phyloP scores from a whole-genome alignment of 2,888 invertebrate species.

The Bombylius major region DNA sequence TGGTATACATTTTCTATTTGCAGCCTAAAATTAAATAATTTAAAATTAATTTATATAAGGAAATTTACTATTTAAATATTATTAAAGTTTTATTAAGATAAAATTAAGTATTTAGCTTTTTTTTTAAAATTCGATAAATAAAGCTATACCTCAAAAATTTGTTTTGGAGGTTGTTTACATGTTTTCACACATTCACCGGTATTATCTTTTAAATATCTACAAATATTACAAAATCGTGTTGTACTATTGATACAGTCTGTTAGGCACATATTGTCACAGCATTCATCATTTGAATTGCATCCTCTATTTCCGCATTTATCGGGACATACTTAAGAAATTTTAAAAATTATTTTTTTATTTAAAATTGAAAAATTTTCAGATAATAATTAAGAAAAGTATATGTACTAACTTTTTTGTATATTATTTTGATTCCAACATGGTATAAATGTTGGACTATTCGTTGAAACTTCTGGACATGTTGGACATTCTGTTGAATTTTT shows the following conservation, averaged over 20 bases:
- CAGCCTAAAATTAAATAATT: conserved; percentile 1
- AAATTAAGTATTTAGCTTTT: no score
- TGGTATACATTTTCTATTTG: conserved; percentile 20
- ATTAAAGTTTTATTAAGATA: no score
- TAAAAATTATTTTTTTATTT: no score
- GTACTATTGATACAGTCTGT: conserved; percentile 32
- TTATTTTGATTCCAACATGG: conserved; percentile 65
- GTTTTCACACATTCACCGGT: conserved; percentile 35
- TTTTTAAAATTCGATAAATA: no score
- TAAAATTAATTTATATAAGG: no score
- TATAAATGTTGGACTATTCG: neutral
- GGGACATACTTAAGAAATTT: conserved; percentile 36
- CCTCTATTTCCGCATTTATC: conserved; percentile 35
- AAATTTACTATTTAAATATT: no score
- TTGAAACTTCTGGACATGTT: conserved; percentile 38
- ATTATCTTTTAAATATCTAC: conserved; percentile 52
- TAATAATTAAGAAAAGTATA: no score
- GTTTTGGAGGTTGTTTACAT: conserved; percentile 17
- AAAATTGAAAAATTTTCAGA: no score
- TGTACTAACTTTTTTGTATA: conserved; percentile 47
- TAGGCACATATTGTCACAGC: conserved; percentile 16
- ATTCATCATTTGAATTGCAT: conserved; percentile 21
- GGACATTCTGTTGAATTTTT: conserved; percentile 53
- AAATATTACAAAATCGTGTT: conserved; percentile 59
- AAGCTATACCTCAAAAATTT: neutral